These are phyloP conservation scores for Orientallactaga bullata DNA, from an alignment of 2,113 vertebrate species.

Conservation along the genomic window DNA sequence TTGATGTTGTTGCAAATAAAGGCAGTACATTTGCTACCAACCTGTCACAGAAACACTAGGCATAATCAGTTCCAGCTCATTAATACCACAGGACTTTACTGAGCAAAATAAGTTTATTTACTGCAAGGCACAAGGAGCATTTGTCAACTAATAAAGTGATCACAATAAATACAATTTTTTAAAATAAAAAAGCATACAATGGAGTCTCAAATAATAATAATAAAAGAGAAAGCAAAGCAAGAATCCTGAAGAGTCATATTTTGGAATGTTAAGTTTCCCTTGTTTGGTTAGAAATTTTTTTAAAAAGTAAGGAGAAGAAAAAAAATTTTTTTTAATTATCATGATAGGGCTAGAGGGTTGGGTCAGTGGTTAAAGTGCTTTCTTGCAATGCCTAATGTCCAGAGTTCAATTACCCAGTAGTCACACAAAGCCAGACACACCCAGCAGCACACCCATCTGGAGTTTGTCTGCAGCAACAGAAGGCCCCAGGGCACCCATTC, in stretches of 20 bases:
- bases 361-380: too few species aligned
- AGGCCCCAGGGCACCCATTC: too few species aligned
- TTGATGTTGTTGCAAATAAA: background rate
- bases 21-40: background rate
- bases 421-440: too few species aligned
- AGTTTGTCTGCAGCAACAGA: too few species aligned
- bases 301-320: background rate
- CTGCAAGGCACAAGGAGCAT: background rate
- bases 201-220: constrained; percentile 20
- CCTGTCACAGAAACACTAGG: constrained; percentile 45
- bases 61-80: constrained; percentile 29
- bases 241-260: background rate
- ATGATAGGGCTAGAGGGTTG: background rate
- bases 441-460: too few species aligned
- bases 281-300: constrained; percentile 21
- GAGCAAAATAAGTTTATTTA: constrained; percentile 35
- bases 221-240: constrained; percentile 3
- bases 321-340: background rate
- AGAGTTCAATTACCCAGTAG: too few species aligned
- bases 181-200: background rate
- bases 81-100: constrained; percentile 49
- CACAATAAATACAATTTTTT: background rate
- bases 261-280: constrained; percentile 7
- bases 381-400: too few species aligned
- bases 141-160: constrained; percentile 9